Base-by-base conservation (phyloP, 2,888 invertebrate species). In the Dendrolimus pini region DNA sequence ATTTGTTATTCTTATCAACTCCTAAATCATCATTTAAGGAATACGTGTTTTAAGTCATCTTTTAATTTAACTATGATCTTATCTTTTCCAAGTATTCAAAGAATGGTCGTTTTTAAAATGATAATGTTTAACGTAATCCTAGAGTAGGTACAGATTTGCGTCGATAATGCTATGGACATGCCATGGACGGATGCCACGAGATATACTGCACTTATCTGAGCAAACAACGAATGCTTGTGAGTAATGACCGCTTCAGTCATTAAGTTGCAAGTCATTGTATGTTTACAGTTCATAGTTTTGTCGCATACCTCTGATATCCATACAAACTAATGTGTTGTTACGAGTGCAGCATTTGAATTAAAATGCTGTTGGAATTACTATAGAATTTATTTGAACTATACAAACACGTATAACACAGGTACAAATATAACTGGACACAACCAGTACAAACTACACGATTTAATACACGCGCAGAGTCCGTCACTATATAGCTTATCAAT, bases 141-240 rank as follows among this genome's bases (percentile, higher is more conserved):
- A 47, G 47, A 47, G 47, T 30, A 30, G 30, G 65, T 61, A 64
- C 58, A 72, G 69, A 77, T 78, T 75, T 73, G 75, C 75, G 73
- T 62, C 67, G 75, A 77, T 77, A 79, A 76, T 71, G 64, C 67
- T 70, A 67, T 60, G 66, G 69, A 82, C 81, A 83, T 84, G 82
- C 69, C 78, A 65, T 65, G 67, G 67, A 60, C 65, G 68, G 63
- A 68, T 68, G 67, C 64, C 59, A 56, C 12, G 60, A 72, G 78
- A 75, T 77, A 74, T 72, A 61, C 58, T 65, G 63, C 65, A 62
- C 66, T 67, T 72, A 47, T 47, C 47, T 63, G 68, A 65, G 65
- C 68, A 73, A 66, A 64, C 67, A 70, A 67, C 61, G 61, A 54
- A 58, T 58, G 58, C 62, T 64, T 63, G 30, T 59, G 55, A 58